A percentile compares a stretch with the other conserved stretches of the same genome.
phyloP scores from a whole-genome alignment of 2,113 vertebrate genomes.

The Poeciliopsis prolifica region DNA sequence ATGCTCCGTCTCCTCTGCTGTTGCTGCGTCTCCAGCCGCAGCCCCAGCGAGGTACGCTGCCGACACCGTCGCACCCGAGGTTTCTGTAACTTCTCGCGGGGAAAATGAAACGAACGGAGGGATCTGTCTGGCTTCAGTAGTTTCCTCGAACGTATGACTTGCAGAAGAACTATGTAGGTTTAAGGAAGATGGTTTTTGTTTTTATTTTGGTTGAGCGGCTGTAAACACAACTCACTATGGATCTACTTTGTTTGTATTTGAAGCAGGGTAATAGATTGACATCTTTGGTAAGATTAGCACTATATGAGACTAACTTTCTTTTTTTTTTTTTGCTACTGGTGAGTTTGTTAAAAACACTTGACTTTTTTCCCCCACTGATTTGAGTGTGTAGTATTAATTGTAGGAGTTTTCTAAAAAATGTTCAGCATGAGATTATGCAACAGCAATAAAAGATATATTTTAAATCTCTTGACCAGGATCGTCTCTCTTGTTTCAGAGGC shows the following conservation, averaged over 20 bases:
- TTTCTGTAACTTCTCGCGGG: not conserved
- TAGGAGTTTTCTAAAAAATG: not conserved
- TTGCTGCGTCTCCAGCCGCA: constrained; percentile 44
- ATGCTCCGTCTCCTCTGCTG: constrained; percentile 65
- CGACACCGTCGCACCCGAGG: not conserved
- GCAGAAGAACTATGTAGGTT: too few species aligned
- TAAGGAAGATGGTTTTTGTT: too few species aligned
- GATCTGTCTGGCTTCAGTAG: not conserved
- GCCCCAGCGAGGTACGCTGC: constrained; percentile 61
- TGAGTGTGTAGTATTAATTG: not conserved
- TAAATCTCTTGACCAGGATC: not conserved
- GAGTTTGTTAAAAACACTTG: not conserved
- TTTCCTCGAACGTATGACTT: not conserved
- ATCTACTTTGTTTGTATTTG: too few species aligned
- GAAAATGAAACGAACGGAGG: not conserved
- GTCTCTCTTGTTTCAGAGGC: constrained; percentile 66
- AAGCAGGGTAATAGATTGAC: too few species aligned
- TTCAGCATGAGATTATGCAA: not conserved
- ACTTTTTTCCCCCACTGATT: not conserved
- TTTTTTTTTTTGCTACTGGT: not conserved
- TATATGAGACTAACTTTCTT: too few species aligned
- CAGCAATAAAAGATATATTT: not conserved
- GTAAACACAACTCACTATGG: too few species aligned
- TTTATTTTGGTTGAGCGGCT: too few species aligned
- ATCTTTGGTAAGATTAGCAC: too few species aligned